Base-by-base conservation (phyloP, 2,797 vertebrate genomes). In the Hypotaenidia philippensis region DNA sequence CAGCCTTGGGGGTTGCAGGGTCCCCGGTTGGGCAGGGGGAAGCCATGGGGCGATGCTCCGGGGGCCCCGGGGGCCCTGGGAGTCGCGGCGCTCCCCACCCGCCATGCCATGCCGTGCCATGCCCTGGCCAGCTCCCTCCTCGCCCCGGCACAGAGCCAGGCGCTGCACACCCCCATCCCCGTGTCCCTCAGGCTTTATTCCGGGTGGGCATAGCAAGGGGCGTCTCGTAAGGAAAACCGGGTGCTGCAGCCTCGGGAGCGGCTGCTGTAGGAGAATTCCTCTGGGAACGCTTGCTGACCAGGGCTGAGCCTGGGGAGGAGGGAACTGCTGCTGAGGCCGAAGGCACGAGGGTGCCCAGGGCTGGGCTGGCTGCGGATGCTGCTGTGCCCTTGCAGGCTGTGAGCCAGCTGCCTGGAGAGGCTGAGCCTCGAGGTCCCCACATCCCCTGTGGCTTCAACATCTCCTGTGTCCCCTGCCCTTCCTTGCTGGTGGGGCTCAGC, bases 261-360 rank as follows among this genome's bases (percentile, higher is more conserved):
- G 57, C 69, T 10, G 74, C 82, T 23, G 32, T 1, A 17, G 27
- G 31, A 38, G 44, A 50, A 76, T 3, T 22, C 32, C 45, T n/a
- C n/a, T 11, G 29, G 63, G 64, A 63, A 5, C 0, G 0, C 5
- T 0, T 1, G 5, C 32, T 0, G 17, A 25, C 15, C 66, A 34
- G 64, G 45, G 31, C 85, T 78, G 74, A 25, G 82, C 32, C 20
- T 5, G 4, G 25, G 18, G 60, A 66, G 52, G 31, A 47, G 29
- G 26, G 25, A 64, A 55, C 29, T 6, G 87, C 17, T 14, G 29
- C 56, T 1, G 52, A 47, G 77, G 64, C 70, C 1, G 5, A 81
- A 82, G 68, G 59, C 40, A 17, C 0, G 0, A 4, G 7, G 45
- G 3, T 29, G 27, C 6, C 0, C 3, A 1, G 20, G 47, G 52